Evolutionary conservation across 2,797 vertebrate species (phyloP), one percentile per base, ranked within the genome.

Genomic region (Gambusia yucatana): DNA sequence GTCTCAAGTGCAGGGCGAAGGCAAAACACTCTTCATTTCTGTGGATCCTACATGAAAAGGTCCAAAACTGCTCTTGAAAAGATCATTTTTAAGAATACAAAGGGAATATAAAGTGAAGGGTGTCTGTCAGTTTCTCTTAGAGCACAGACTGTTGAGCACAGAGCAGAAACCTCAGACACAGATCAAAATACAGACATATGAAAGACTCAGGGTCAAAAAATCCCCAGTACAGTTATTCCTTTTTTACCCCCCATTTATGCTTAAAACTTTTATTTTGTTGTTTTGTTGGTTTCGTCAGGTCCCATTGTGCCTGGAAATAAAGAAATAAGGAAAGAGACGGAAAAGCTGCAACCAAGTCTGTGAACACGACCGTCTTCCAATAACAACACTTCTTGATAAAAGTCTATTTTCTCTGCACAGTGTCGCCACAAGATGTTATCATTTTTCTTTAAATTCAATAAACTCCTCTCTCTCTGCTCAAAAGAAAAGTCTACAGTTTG

Each of bases 361-460:
- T 72, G 80, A 89, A 92, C 78, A 82, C 85, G 47, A 85, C 88
- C 77, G 83, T 52, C 83, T 82, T 91, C 91, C 88, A 94, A 92
- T 93, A 94, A 94, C 91, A 93, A 94, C 91, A 92, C 84, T 88
- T 94, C 90, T 92, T 88, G 90, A 93, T 94, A 93, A 93, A 94
- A 93, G 89, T 94, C 90, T 90, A 92, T 95, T 94, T 94, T 93
- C 91, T 90, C 82, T 70, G 86, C 87, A 87, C 89, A 88, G 84
- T 80, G 92, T 91, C 88, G 90, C 87, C 89, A 89, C 80, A 86
- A 85, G 87, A 93, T 91, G 91, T 92, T 93, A 94, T 94, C 86
- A 86, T 91, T 95, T 92, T 89, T 87, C 86, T 91, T 88, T 85
- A 85, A 93, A 94, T 93, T 92, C 88, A 93, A 94, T 93, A 92